These are phyloP conservation scores for Drosophila carrolli DNA, from an alignment of 1,140 invertebrate genomes.

Conservation along the genomic window DNA sequence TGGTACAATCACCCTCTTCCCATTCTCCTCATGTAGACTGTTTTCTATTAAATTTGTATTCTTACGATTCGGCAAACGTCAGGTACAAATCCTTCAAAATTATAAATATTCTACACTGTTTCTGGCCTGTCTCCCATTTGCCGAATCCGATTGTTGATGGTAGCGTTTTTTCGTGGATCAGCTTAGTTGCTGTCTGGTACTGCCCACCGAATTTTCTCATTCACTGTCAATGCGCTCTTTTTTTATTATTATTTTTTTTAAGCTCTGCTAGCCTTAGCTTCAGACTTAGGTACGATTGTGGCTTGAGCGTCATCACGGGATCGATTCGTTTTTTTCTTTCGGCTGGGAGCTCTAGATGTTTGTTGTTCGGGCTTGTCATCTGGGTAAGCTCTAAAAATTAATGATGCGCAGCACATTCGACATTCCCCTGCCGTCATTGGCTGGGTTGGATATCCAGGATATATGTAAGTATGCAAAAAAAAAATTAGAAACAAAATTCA, in stretches of 20 bases:
- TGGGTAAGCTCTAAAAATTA: slow-evolving; percentile 83
- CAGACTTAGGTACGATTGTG: slow-evolving; percentile 7
- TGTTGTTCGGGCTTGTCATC: slow-evolving; percentile 73
- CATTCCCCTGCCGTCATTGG: slow-evolving; percentile 73
- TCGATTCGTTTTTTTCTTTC: slow-evolving; percentile 34
- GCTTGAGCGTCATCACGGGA: slow-evolving; percentile 34
- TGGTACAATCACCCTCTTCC: slow-evolving; percentile 19
- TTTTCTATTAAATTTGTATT: slow-evolving; percentile 22
- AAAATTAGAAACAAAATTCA: slow-evolving; percentile 55
- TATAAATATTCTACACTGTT: slow-evolving; percentile 69
- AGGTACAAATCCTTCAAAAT: slow-evolving; percentile 73
- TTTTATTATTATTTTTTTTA: neutral
- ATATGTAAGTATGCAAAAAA: slow-evolving; percentile 71
- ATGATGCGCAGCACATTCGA: slow-evolving; percentile 79
- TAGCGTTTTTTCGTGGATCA: slow-evolving; percentile 47
- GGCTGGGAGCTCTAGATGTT: slow-evolving; percentile 17
- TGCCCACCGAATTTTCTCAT: slow-evolving; percentile 26
- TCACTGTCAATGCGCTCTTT: neutral
- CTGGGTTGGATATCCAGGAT: slow-evolving; percentile 34
- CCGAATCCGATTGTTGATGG: slow-evolving; percentile 43
- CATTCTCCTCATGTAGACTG: neutral
- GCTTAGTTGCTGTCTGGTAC: slow-evolving; percentile 52
- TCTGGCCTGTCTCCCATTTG: slow-evolving; percentile 29
- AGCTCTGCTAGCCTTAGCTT: slow-evolving; percentile 9
- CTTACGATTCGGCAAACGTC: slow-evolving; percentile 47